Evolutionary conservation across 2,888 invertebrate species (phyloP).

Genomic region (Itoplectis maculator): DNA sequence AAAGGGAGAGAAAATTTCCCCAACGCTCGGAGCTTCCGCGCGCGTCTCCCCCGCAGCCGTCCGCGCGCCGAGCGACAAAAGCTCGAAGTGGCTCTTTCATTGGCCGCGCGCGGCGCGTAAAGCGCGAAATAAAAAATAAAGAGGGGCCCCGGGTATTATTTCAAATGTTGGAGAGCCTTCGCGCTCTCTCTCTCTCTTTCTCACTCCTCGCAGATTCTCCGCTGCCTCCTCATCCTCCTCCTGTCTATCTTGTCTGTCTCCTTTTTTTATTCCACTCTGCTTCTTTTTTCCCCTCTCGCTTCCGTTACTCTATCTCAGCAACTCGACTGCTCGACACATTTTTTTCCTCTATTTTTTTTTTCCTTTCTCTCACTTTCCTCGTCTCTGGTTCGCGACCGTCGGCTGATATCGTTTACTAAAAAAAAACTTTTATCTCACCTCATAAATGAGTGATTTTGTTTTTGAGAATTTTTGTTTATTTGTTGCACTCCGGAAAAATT

Average conservation of each 20-base stretch:
- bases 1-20: constrained; percentile 48
- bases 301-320: constrained; percentile 18
- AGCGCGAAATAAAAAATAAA: constrained; percentile 80
- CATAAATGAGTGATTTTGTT: too few species aligned
- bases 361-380: constrained; percentile 23
- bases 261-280: constrained; percentile 44
- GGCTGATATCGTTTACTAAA: constrained; percentile 7
- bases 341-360: background rate
- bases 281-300: constrained; percentile 40
- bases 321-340: background rate
- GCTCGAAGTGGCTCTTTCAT: constrained; percentile 81
- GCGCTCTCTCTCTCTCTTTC: constrained; percentile 39
- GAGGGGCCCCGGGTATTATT: constrained; percentile 69
- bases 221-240: constrained; percentile 42
- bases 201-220: constrained; percentile 52
- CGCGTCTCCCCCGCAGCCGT: constrained; percentile 37
- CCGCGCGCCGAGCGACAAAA: constrained; percentile 76
- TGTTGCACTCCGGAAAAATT: too few species aligned
- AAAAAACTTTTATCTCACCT: background rate
- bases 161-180: constrained; percentile 59
- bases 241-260: constrained; percentile 57
- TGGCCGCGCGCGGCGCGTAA: constrained; percentile 74
- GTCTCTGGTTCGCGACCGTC: constrained; percentile 5
- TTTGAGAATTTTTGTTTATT: background rate
- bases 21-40: constrained; percentile 59